Percentiles rank a stretch among this genome's conserved stretches.
These are phyloP conservation scores for Idaea dimidiata DNA, from an alignment of 2,888 invertebrate species.

Conservation along the genomic window DNA sequence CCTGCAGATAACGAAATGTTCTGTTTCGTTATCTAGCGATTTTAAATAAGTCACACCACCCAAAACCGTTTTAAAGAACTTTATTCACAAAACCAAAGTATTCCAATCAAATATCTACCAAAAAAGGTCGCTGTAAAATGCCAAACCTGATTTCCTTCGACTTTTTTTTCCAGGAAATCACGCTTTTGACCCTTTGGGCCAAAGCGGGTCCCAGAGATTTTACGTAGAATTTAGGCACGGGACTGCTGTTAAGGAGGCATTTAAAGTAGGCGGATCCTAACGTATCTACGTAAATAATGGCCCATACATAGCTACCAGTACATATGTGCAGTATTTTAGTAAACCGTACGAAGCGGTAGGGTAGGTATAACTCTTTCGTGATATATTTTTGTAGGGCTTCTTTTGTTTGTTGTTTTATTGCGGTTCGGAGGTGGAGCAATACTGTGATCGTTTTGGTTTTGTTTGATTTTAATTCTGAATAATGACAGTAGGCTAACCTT, in stretches of 20 bases:
- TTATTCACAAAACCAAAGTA: conserved; percentile 19
- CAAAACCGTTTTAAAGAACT: neutral
- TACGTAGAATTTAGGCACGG: conserved; percentile 30
- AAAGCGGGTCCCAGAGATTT: conserved; percentile 33
- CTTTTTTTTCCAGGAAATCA: conserved; percentile 25
- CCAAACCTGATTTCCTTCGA: conserved; percentile 32
- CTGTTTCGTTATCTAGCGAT: too few relatives aligned
- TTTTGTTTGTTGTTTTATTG: neutral
- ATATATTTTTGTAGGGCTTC: neutral
- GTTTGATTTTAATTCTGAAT: neutral
- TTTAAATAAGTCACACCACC: too few relatives aligned
- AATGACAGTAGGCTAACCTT: too few relatives aligned
- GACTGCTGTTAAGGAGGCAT: conserved; percentile 37
- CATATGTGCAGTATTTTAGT: conserved; percentile 11
- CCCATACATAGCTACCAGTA: conserved; percentile 22
- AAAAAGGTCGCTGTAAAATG: conserved; percentile 27
- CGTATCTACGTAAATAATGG: conserved; percentile 41
- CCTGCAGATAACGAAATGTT: too few relatives aligned
- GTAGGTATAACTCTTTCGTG: conserved; percentile 6
- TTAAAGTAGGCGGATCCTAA: conserved; percentile 27
- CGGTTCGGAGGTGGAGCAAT: neutral
- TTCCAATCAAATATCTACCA: conserved; percentile 21
- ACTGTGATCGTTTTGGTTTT: neutral
- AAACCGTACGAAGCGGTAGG: neutral
- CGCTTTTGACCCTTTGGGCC: conserved; percentile 27